Conservation (phyloP, 2,888 invertebrate genomes). For the Orthosia cruda region DNA sequence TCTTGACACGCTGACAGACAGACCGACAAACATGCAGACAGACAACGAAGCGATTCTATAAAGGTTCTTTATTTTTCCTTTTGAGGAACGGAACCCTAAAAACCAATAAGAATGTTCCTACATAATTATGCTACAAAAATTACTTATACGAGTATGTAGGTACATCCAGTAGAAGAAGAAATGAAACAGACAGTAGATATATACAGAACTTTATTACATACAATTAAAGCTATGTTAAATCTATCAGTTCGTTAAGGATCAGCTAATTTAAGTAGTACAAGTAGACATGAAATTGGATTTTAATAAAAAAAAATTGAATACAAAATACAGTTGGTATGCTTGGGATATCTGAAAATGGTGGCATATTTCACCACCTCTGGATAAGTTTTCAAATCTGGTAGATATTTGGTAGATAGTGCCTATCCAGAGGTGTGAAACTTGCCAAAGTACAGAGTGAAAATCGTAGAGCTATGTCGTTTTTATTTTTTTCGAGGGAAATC, state of each 20-base stretch:
- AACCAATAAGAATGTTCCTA: too few species aligned
- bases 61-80: too few species aligned
- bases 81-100: too few species aligned
- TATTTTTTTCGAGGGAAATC: constrained; percentile 25
- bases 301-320: neutral
- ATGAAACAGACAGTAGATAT: constrained; percentile 67
- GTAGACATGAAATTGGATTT: too few species aligned
- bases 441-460: neutral
- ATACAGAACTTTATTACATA: constrained; percentile 84
- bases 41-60: too few species aligned
- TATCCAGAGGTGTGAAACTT: neutral
- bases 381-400: neutral
- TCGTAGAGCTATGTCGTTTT: neutral
- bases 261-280: constrained; percentile 72
- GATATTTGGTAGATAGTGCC: neutral
- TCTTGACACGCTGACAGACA: too few species aligned
- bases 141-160: too few species aligned
- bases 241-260: constrained; percentile 89
- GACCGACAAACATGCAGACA: too few species aligned
- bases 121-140: too few species aligned
- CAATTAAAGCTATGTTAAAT: constrained; percentile 84
- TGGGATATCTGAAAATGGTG: neutral
- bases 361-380: neutral
- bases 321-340: neutral
- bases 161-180: constrained; percentile 9